Evolutionary conservation across 2,113 vertebrate genomes (phyloP), one percentile per base, ranked within the genome.

Genomic region (Meleagris gallopavo): DNA sequence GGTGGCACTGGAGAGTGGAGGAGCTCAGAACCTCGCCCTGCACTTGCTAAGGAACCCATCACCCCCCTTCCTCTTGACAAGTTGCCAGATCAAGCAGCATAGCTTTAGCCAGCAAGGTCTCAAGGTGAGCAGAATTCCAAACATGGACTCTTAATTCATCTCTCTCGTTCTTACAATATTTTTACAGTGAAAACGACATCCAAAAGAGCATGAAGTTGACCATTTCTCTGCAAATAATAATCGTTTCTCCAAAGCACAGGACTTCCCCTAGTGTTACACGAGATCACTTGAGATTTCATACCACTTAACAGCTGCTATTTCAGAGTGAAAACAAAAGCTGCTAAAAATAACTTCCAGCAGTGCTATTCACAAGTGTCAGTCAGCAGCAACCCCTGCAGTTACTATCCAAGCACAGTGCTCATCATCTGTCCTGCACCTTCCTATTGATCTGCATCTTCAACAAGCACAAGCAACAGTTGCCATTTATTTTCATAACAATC

Each of bases 341-440:
- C 91, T 93, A 94, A 96, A 91, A 94, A 93, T 95, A 96, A 78
- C 94, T 52, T 4, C 24, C 8, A 77, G 61, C 36, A 18, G 27
- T 85, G 57, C 88, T 90, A 40, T 83, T 55, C 85, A 77, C 41
- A 30, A 89, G 57, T 72, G 89, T 67, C 88, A 64, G 76, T 80
- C 89, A 85, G 17, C 41, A 65, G 57, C 69, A 74, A 36, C 2
- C 76, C 84, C 45, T 46, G 82, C 55, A 79, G 50, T 21, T 45
- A 43, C 64, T 90, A 61, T 60, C 90, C 18, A 12, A 64, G 74
- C 2, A 32, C n/a, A 64, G 79, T 30, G 45, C 62, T 89, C 74
- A 64, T 89, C 89, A 70, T 69, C 83, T 78, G 66, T 62, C 85
- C 82, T 8, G 52, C 85, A 85, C 89, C 83, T 83, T 95, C 94